Evolutionary conservation across 2,888 invertebrate species (phyloP).

Genomic region (Strigamia crassipes): DNA sequence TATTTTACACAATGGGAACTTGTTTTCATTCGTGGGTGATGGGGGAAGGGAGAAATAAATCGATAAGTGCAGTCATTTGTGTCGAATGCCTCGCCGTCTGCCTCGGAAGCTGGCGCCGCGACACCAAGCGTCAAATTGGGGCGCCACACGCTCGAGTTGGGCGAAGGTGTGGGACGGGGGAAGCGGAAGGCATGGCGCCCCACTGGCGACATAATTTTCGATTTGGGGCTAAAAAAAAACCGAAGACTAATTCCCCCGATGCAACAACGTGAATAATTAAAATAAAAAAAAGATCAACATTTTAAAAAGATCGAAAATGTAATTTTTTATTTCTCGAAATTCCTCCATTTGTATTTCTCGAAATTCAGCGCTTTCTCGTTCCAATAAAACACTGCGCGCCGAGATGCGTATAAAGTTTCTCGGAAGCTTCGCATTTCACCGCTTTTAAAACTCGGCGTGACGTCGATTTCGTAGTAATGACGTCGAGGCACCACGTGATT

Average conservation of each 20-base stretch:
- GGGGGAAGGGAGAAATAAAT: background rate
- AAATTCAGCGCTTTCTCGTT: background rate
- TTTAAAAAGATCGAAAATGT: no score
- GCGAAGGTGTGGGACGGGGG: background rate
- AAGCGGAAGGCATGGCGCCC: background rate
- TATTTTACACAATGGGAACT: background rate
- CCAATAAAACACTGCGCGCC: background rate
- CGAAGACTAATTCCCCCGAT: background rate
- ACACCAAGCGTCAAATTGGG: slow-evolving; percentile 18
- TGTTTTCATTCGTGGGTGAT: background rate
- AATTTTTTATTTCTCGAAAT: background rate
- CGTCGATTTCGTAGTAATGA: slow-evolving; percentile 8
- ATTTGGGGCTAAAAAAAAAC: background rate
- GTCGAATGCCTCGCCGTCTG: slow-evolving; percentile 20
- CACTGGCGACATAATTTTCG: background rate
- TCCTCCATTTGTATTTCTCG: background rate
- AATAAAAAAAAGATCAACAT: no score
- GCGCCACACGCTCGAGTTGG: background rate
- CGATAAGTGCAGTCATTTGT: background rate
- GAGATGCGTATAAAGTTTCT: slow-evolving; percentile 22
- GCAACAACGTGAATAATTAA: background rate
- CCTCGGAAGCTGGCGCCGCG: slow-evolving; percentile 7
- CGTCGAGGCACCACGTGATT: slow-evolving; percentile 31
- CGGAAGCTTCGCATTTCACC: background rate
- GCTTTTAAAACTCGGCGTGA: background rate